Base-by-base conservation (phyloP, 1,140 invertebrate species). In the Drosophila sucinea region DNA sequence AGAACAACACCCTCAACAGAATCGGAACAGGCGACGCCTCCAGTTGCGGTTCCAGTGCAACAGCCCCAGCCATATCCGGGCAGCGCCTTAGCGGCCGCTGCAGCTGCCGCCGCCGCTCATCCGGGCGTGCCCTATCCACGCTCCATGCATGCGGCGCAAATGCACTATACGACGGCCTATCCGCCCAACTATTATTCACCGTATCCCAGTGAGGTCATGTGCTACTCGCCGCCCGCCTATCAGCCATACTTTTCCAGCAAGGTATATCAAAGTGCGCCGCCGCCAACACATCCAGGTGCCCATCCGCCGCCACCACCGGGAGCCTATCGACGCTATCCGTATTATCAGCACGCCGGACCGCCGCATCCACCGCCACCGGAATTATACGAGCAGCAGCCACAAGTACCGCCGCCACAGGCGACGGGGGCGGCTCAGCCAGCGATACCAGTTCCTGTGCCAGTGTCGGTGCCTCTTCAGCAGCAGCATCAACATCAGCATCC, bases 201-300 rank as follows among this genome's bases (percentile, higher is more conserved):
- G 66, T 92, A 92, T 85, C 91, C 90, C 65, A 79, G 82, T 63
- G 91, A 92, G 72, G 91, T 91, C 70, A 92, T 94, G 81, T 94
- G 94, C 92, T 95, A 95, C 86, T 93, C 94, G 70, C 93, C 94
- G 61, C 94, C 94, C 67, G 77, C 90, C 60, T 95, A 93, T 75
- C 92, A 93, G 82, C 89, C 92, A 27, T 92, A 92, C 41, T 92
- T 91, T 67, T 64, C 91, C 41, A 81, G 89, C 82, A 92, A 92
- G 75, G 89, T 91, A 6, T 92, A 92, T 62, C 91, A 92, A 73
- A 89, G 85, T 68, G 90, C 92, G 23, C 91, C 93, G 60, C 91
- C 90, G 41, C 80, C 92, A 38, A 92, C 92, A 69, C 62, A 81
- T 69, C 61, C 77, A 10, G 30, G 81, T 27, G 87, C 91, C 25